These are phyloP conservation scores for Drosophila seguyi DNA, from an alignment of 1,140 invertebrate genomes.

Conservation along the genomic window DNA sequence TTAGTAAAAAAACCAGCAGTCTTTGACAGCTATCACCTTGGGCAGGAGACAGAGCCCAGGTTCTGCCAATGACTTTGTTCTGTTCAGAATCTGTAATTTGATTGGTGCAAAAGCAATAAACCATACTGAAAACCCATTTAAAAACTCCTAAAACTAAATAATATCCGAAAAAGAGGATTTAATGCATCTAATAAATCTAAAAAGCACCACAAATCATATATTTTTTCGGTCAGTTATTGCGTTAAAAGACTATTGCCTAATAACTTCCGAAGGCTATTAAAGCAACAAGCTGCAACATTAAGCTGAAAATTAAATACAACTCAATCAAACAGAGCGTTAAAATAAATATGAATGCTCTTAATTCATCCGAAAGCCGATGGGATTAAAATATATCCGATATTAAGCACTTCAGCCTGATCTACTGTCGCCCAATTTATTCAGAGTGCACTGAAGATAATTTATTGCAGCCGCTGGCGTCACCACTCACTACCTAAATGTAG, in stretches of 20 bases:
- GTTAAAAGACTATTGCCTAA: not conserved
- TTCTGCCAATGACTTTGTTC: constrained; percentile 2
- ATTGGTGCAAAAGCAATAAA: constrained; percentile 1
- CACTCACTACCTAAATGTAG: constrained; percentile 21
- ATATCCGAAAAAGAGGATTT: not conserved
- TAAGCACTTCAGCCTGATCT: constrained; percentile 14
- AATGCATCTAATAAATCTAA: not conserved
- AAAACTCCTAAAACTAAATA: too few relatives aligned
- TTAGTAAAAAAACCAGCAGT: constrained; percentile 1
- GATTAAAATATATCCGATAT: constrained; percentile 25
- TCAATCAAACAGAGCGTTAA: constrained; percentile 14
- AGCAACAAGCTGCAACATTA: not conserved
- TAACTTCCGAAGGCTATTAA: not conserved
- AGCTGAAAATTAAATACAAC: constrained; percentile 20
- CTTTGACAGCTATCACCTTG: not conserved
- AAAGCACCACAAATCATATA: not conserved
- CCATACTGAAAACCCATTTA: not conserved
- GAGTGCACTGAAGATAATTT: constrained; percentile 19
- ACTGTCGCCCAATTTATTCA: constrained; percentile 8
- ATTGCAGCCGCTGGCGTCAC: constrained; percentile 6
- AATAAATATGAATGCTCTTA: constrained; percentile 9
- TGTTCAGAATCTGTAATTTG: not conserved
- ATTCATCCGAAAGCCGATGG: constrained; percentile 3
- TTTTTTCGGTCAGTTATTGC: not conserved
- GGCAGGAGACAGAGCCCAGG: not conserved